A percentile compares a stretch with the other conserved stretches of the same genome.
Evolutionary conservation across 2,888 invertebrate species (phyloP).

Genomic region (Mycalesis mineus): DNA sequence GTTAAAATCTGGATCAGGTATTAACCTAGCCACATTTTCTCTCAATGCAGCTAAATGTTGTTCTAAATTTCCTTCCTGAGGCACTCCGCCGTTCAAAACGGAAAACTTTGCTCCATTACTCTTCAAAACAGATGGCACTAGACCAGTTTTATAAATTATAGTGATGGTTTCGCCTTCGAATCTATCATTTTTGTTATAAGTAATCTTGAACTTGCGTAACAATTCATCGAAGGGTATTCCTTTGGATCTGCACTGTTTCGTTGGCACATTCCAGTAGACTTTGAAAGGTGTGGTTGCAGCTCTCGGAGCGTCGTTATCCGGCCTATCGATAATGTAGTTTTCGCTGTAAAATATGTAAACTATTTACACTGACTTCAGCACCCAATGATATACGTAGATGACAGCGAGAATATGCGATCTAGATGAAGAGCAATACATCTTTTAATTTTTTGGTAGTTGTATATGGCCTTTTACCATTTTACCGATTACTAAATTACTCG

Average conservation of each 20-base stretch:
- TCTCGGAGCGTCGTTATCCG: conserved; percentile 32
- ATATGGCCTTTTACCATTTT: too few species aligned
- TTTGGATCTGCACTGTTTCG: conserved; percentile 83
- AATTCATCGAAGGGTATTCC: conserved; percentile 79
- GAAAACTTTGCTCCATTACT: conserved; percentile 67
- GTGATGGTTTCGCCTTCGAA: conserved; percentile 82
- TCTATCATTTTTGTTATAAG: conserved; percentile 80
- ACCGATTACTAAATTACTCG: too few species aligned
- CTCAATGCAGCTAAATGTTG: conserved; percentile 80
- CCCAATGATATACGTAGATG: too few species aligned
- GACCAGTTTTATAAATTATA: conserved; percentile 86
- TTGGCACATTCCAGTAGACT: conserved; percentile 88
- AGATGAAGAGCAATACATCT: too few species aligned
- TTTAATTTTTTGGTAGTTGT: too few species aligned
- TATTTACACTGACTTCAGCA: too few species aligned
- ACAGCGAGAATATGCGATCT: too few species aligned
- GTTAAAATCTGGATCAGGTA: conserved; percentile 79
- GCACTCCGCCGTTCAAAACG: conserved; percentile 85
- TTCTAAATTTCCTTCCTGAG: conserved; percentile 83
- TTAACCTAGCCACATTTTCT: conserved; percentile 74
- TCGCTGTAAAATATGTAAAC: background rate
- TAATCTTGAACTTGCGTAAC: conserved; percentile 77
- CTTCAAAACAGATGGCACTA: conserved; percentile 81
- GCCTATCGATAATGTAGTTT: conserved; percentile 57
- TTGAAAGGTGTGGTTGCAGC: conserved; percentile 53